phyloP scores from a whole-genome alignment of 1,140 invertebrate species.

The Drosophila sproati region DNA sequence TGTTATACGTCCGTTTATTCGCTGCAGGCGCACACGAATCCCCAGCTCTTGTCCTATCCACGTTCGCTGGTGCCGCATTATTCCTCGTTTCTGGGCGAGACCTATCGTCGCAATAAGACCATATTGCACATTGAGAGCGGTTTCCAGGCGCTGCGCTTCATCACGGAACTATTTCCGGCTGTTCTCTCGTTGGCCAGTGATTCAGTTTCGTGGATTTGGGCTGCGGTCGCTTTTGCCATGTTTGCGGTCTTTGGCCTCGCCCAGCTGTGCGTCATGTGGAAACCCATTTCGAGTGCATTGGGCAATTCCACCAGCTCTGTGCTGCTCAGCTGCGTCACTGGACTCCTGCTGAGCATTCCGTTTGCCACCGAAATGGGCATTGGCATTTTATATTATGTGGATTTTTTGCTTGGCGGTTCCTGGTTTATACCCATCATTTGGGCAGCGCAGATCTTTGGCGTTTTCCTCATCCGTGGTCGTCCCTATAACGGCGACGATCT shows the following conservation, averaged over 20 bases:
- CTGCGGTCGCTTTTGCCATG: conserved; percentile 93
- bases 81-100: conserved; percentile 81
- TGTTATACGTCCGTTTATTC: conserved; percentile 87
- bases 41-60: conserved; percentile 79
- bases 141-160: conserved; percentile 91
- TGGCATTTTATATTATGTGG: conserved; percentile 92
- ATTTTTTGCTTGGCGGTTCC: conserved; percentile 91
- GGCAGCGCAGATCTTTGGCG: conserved; percentile 90
- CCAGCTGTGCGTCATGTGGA: conserved; percentile 89
- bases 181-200: conserved; percentile 89
- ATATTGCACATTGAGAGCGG: conserved; percentile 86
- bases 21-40: conserved; percentile 84
- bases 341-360: conserved; percentile 93
- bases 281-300: conserved; percentile 88
- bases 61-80: conserved; percentile 76
- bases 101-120: conserved; percentile 75
- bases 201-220: conserved; percentile 88
- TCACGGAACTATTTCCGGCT: conserved; percentile 94
- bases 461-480: conserved; percentile 92
- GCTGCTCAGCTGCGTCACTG: conserved; percentile 93
- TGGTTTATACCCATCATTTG: conserved; percentile 95
- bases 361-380: conserved; percentile 96
- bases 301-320: conserved; percentile 94
- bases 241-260: conserved; percentile 94
- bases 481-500: conserved; percentile 94